These are phyloP conservation scores for Cephalopachus bancanus DNA, from an alignment of 2,797 vertebrate species.

Conservation along the genomic window DNA sequence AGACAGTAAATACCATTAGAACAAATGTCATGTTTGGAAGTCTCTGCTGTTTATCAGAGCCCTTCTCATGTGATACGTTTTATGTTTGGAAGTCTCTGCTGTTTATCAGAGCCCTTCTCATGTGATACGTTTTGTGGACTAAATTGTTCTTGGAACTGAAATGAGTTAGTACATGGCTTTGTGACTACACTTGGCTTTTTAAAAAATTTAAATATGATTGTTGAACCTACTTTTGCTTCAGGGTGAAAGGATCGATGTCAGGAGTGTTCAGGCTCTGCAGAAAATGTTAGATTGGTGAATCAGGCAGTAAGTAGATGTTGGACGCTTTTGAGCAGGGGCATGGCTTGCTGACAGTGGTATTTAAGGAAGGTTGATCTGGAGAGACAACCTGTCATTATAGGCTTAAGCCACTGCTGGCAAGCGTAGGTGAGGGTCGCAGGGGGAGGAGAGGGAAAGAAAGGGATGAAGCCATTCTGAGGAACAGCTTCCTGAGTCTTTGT, in stretches of 20 bases:
- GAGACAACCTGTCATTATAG: constrained; percentile 36
- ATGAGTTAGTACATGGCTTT: constrained; percentile 13
- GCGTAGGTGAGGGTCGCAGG: neutral
- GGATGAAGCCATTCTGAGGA: neutral
- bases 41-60: neutral
- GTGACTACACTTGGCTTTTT: constrained; percentile 9
- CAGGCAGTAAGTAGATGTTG: neutral
- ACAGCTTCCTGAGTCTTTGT: neutral
- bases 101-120: neutral
- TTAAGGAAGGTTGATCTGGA: constrained; percentile 56
- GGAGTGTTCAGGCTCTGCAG: neutral
- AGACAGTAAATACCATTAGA: neutral
- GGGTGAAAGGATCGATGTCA: neutral
- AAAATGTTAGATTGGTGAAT: neutral
- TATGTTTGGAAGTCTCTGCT: neutral
- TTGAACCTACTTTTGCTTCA: neutral
- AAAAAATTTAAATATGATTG: neutral
- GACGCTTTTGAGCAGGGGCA: neutral
- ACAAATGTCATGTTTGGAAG: constrained; percentile 4
- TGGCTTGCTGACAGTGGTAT: neutral
- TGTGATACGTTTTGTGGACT: neutral
- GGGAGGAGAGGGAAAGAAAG: neutral
- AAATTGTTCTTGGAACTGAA: constrained; percentile 19
- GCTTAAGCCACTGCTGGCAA: neutral
- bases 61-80: neutral